Evolutionary conservation across 1,140 invertebrate species (phyloP).

Genomic region (Drosophila neocordata): DNA sequence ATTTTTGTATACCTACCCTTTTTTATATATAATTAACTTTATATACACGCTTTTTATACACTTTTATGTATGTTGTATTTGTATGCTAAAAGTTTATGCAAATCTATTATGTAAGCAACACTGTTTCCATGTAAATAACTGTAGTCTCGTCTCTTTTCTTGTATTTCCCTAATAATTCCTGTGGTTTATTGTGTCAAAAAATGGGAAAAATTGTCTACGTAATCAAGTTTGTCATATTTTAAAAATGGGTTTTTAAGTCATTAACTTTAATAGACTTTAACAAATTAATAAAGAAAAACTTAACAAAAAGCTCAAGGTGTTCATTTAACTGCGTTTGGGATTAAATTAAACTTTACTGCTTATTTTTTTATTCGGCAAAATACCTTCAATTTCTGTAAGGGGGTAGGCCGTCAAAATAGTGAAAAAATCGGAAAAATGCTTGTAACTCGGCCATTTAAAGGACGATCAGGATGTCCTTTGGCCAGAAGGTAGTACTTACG

Average conservation of each 20-base stretch:
- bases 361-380: too few species aligned
- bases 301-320: constrained; percentile 33
- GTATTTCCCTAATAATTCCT: constrained; percentile 23
- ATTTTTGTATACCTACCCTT: constrained; percentile 61
- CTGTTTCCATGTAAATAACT: constrained; percentile 63
- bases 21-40: constrained; percentile 34
- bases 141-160: constrained; percentile 37
- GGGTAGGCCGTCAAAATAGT: not conserved
- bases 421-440: too few species aligned
- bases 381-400: too few species aligned
- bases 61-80: constrained; percentile 36
- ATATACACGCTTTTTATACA: constrained; percentile 22
- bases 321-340: too few species aligned
- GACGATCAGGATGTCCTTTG: too few species aligned
- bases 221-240: constrained; percentile 32
- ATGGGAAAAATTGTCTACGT: constrained; percentile 29
- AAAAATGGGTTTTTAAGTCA: constrained; percentile 56
- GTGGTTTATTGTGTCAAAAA: constrained; percentile 35
- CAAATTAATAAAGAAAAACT: constrained; percentile 53
- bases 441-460: too few species aligned
- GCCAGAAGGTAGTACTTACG: too few species aligned
- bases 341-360: too few species aligned
- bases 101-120: constrained; percentile 15
- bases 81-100: constrained; percentile 21
- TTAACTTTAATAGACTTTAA: constrained; percentile 73